Evolutionary conservation across 2,797 vertebrate species (phyloP).

Genomic region (Cynopterus sphinx): DNA sequence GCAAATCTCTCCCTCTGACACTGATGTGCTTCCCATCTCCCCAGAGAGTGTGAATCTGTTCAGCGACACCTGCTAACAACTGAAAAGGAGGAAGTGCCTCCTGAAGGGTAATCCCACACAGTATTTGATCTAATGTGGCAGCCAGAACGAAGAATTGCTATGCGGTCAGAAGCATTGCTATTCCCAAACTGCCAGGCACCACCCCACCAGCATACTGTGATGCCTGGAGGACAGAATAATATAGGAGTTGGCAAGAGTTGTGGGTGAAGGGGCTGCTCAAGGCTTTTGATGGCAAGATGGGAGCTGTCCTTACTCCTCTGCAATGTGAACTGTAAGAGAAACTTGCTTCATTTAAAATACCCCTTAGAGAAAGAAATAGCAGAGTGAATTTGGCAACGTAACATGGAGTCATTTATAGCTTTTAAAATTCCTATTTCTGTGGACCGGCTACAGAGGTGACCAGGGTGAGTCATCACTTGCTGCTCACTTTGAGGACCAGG

Average conservation of each 20-base stretch:
- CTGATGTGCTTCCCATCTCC: fast-evolving
- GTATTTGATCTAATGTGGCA: slow-evolving; percentile 34
- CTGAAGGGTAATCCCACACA: slow-evolving; percentile 44
- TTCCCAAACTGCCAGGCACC: background rate
- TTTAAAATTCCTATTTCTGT: background rate
- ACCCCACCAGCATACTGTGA: background rate
- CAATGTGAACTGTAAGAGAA: slow-evolving; percentile 12
- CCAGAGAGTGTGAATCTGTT: slow-evolving; percentile 50
- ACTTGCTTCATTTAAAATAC: slow-evolving; percentile 32
- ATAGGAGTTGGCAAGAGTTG: background rate
- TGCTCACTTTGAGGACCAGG: background rate
- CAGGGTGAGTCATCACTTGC: background rate
- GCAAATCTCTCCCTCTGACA: slow-evolving; percentile 13
- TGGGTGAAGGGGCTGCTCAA: background rate
- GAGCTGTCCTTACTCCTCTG: background rate
- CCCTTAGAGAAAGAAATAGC: slow-evolving; percentile 21
- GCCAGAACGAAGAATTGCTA: slow-evolving; percentile 6
- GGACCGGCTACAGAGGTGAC: background rate
- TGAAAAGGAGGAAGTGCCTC: slow-evolving; percentile 12
- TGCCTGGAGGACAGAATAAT: background rate
- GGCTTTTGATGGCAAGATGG: background rate
- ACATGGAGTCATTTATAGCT: background rate
- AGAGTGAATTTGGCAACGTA: background rate
- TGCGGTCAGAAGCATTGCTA: background rate
- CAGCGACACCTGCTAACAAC: slow-evolving; percentile 52